Percentiles rank a stretch among this genome's conserved stretches.
Conservation (phyloP, 2,113 vertebrate species). For the Lonchura striata region DNA sequence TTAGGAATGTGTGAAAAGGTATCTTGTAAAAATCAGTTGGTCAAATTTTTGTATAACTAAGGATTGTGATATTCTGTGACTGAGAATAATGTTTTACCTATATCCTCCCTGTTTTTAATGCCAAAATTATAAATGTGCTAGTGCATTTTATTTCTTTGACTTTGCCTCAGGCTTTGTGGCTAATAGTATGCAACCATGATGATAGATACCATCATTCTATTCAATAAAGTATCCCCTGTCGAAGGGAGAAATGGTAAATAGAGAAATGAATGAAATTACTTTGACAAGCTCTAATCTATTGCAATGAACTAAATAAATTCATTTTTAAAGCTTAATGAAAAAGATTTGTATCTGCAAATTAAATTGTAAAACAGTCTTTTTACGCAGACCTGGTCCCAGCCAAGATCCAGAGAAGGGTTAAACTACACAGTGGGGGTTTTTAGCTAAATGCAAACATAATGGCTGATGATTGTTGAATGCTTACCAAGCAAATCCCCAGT, state of each 20-base stretch:
- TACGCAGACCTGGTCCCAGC: background rate
- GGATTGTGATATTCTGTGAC: background rate
- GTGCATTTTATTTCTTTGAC: conserved; percentile 54
- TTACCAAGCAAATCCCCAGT: background rate
- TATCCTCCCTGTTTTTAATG: background rate
- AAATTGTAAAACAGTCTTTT: background rate
- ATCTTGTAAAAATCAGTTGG: background rate
- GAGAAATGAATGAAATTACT: background rate
- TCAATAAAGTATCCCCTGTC: background rate
- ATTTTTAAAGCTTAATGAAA: background rate
- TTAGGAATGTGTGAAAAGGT: background rate
- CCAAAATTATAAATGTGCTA: background rate
- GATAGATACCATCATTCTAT: background rate
- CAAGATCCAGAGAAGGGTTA: background rate
- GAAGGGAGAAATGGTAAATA: background rate
- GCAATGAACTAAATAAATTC: background rate
- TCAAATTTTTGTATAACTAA: background rate
- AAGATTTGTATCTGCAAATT: background rate
- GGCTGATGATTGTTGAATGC: background rate
- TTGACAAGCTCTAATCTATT: background rate
- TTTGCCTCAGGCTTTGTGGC: conserved; percentile 52
- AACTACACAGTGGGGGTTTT: background rate
- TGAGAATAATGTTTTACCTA: background rate
- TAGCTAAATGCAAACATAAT: background rate
- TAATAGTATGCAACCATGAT: conserved; percentile 23